Percentiles rank a stretch among this genome's conserved stretches.
These are phyloP conservation scores for Conus ventricosus DNA, from an alignment of 1,140 invertebrate genomes.

Conservation along the genomic window DNA sequence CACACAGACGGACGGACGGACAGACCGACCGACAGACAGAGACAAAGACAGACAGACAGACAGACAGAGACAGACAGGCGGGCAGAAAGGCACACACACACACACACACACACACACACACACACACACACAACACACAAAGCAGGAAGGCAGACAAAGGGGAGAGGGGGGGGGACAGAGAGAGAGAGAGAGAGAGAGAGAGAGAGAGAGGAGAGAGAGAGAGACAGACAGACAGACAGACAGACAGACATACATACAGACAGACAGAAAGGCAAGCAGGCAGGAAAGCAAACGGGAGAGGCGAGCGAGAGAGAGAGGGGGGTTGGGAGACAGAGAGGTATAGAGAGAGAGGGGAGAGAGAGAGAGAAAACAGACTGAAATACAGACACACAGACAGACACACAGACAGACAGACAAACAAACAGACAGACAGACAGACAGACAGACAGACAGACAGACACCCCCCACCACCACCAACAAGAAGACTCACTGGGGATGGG, in stretches of 20 bases:
- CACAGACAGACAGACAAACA: constrained; percentile 38
- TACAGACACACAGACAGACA: constrained; percentile 27
- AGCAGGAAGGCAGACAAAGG: neutral
- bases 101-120: too few species aligned
- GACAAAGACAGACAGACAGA: constrained; percentile 41
- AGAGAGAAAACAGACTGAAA: constrained; percentile 25
- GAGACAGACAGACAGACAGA: neutral
- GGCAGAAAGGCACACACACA: constrained; percentile 6
- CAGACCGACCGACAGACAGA: constrained; percentile 33
- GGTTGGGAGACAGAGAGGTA: neutral
- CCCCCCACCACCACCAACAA: neutral
- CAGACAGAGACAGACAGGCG: constrained; percentile 29
- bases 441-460: neutral
- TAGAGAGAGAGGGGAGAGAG: neutral
- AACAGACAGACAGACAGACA: neutral
- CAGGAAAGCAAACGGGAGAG: neutral
- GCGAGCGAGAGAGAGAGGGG: neutral
- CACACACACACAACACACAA: too few species aligned
- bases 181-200: neutral
- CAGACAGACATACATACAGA: neutral
- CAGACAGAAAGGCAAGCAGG: neutral
- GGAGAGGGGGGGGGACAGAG: neutral
- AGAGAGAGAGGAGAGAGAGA: neutral
- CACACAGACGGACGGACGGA: constrained; percentile 28
- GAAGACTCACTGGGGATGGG: constrained; percentile 90